These are phyloP conservation scores for Pseudopipra pipra DNA, from an alignment of 2,113 vertebrate genomes.

Conservation along the genomic window DNA sequence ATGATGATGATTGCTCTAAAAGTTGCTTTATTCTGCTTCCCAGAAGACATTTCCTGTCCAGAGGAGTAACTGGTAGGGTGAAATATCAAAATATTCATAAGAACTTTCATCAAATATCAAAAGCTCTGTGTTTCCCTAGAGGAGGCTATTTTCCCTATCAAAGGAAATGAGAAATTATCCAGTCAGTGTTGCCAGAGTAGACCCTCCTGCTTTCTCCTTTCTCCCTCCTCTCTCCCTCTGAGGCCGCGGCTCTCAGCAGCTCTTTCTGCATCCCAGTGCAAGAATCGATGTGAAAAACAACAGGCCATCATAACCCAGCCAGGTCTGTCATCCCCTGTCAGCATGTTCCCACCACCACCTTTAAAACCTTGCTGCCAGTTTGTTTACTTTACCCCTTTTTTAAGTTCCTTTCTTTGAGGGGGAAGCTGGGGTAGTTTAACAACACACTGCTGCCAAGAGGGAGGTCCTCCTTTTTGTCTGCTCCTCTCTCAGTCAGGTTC, in stretches of 20 bases:
- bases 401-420: not conserved
- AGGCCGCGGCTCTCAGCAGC: not conserved
- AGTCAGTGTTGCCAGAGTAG: not conserved
- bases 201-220: not conserved
- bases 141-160: slow-evolving; percentile 26
- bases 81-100: slow-evolving; percentile 40
- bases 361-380: not conserved
- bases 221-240: not conserved
- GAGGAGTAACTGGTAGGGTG: slow-evolving; percentile 5
- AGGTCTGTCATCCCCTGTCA: not conserved
- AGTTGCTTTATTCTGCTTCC: slow-evolving; percentile 44
- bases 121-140: not conserved
- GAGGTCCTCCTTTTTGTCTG: not conserved
- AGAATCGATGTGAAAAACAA: not conserved
- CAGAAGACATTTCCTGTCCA: slow-evolving; percentile 22
- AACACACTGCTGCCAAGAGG: not conserved
- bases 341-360: not conserved
- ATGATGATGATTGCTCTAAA: not conserved
- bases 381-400: not conserved
- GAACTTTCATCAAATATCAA: slow-evolving; percentile 45
- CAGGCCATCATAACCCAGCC: not conserved
- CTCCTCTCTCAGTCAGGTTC: not conserved
- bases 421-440: not conserved
- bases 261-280: not conserved
- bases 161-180: slow-evolving; percentile 44